Base-by-base conservation (phyloP, 2,113 vertebrate species). In the Alosa alosa region DNA sequence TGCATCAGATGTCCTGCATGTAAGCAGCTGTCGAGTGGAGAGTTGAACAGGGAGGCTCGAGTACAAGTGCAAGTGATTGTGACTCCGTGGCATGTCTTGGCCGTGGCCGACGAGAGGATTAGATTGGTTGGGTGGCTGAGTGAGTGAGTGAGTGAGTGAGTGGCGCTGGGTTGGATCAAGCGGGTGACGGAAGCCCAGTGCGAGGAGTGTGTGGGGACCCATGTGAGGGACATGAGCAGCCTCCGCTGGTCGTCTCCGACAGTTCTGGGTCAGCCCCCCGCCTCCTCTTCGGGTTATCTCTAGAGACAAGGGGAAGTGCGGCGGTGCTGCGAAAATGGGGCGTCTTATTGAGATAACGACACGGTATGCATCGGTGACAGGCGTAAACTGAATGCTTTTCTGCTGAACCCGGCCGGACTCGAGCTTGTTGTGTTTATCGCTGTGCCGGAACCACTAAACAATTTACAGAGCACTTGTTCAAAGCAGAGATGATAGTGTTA, bases 261-360 rank as follows among this genome's bases (percentile, higher is more conserved):
- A 95, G 94, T 96, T 95, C 92, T 95, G 93, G 94, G 95, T 96
- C 95, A 95, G 89, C 93, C 90, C 88, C 88, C 86, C 81, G 92
- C 88, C 87, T 86, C 78, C 84, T 50, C 11, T 39, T 15, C 86
- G 49, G 88, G 88, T 93, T 94, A 94, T 94, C 93, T 93, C 85
- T 88, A 78, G 91, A 78, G 91, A 86, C 89, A 89, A 86, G 91
- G 88, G 89, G 91, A 36, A 36, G 13, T 93, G 92, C 91, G 55
- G 91, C 91, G 92, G 92, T 87, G 90, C 41, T 89, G 68, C 88
- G 88, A 95, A 94, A 94, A 94, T 94, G 92, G 93, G 92, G 89
- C 90, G 89, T 92, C 92, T 94, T 94, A 94, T 95, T 93, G 92
- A 93, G 94, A 93, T 94, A 93, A 93, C 94, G 93, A 94, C 91